phyloP scores from a whole-genome alignment of 2,113 vertebrate species.

The Bubo bubo region DNA sequence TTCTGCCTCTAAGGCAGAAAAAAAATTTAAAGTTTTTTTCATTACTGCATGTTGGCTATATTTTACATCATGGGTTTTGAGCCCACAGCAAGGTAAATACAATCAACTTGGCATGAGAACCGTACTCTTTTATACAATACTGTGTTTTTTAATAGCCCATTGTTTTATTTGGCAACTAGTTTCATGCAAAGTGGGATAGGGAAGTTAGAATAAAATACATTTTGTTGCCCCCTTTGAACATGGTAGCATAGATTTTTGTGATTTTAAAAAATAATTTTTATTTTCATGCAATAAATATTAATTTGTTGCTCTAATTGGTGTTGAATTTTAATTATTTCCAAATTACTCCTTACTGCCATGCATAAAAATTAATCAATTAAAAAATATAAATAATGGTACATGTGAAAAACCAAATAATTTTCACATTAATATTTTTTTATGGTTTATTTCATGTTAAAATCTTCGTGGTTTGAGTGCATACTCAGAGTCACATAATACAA shows the following conservation, averaged over 20 bases:
- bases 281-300: not conserved
- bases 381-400: not conserved
- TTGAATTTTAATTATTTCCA: constrained; percentile 24
- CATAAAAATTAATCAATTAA: constrained; percentile 19
- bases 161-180: constrained; percentile 1
- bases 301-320: constrained; percentile 4
- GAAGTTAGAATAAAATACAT: not conserved
- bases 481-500: not conserved
- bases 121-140: not conserved
- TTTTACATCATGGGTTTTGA: constrained; percentile 12
- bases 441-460: not conserved
- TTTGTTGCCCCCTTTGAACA: not conserved
- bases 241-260: not conserved
- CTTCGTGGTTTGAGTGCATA: not conserved
- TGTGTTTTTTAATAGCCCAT: not conserved
- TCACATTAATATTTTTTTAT: not conserved
- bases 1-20: not conserved
- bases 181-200: not conserved
- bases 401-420: not conserved
- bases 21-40: not conserved
- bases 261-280: not conserved
- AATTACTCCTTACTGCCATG: not conserved
- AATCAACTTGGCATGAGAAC: not conserved
- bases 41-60: not conserved
- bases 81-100: not conserved